A percentile compares a stretch with the other conserved stretches of the same genome.
Conservation (phyloP, 2,113 vertebrate species). For the Enhydra lutris region DNA sequence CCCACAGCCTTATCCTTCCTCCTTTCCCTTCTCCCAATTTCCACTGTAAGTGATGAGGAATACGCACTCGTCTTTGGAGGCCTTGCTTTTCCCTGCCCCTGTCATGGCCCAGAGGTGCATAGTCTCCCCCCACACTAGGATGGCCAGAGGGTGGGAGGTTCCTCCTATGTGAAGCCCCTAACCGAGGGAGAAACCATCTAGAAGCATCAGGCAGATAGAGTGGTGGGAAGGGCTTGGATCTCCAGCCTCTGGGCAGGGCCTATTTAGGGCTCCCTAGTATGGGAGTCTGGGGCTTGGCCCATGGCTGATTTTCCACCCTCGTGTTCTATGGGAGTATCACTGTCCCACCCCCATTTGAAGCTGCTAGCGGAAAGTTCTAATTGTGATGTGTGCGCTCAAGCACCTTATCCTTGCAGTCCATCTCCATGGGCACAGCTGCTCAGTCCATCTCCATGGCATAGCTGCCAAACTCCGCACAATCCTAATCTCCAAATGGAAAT, state of each 20-base stretch:
- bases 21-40: no score
- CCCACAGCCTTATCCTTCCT: no score
- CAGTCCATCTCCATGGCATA: no score
- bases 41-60: not conserved
- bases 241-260: not conserved
- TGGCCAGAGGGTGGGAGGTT: not conserved
- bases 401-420: not conserved
- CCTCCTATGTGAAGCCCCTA: not conserved
- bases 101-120: not conserved
- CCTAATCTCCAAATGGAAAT: not conserved
- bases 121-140: no score
- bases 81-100: not conserved
- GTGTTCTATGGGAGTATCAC: not conserved
- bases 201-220: not conserved
- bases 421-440: not conserved
- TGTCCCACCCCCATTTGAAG: not conserved
- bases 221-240: not conserved
- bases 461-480: no score
- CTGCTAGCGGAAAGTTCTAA: conserved; percentile 38
- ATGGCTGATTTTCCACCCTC: not conserved
- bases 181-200: not conserved
- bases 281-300: not conserved
- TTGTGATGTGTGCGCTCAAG: conserved; percentile 53
- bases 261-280: not conserved
- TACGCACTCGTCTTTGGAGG: fast-evolving